A percentile compares a stretch with the other conserved stretches of the same genome.
Evolutionary conservation across 1,140 invertebrate species (phyloP).

Genomic region (Trachymyrmex septentrionalis): DNA sequence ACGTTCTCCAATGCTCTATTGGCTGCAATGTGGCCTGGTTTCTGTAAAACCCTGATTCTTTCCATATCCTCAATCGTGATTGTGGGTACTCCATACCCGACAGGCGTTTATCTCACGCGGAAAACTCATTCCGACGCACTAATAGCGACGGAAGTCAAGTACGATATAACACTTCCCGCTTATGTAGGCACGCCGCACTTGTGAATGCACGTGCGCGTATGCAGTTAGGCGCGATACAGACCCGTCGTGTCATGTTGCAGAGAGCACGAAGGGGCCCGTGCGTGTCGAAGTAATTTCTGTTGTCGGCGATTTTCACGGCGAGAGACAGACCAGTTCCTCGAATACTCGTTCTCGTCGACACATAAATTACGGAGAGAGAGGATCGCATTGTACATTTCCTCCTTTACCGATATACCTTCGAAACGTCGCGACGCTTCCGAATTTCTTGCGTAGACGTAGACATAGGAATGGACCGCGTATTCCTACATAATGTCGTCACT

Average conservation of each 20-base stretch:
- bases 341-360: slow-evolving; percentile 42
- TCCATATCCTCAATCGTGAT: slow-evolving; percentile 67
- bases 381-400: slow-evolving; percentile 26
- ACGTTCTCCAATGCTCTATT: background rate
- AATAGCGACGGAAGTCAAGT: slow-evolving; percentile 78
- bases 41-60: background rate
- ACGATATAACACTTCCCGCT: slow-evolving; percentile 77
- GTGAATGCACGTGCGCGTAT: slow-evolving; percentile 72
- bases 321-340: slow-evolving; percentile 51
- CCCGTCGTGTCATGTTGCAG: slow-evolving; percentile 19
- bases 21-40: background rate
- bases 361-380: slow-evolving; percentile 35
- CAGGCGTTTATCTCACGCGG: slow-evolving; percentile 74
- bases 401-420: slow-evolving; percentile 1
- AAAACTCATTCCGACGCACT: slow-evolving; percentile 76
- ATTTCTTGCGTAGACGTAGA: background rate
- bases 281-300: slow-evolving; percentile 57
- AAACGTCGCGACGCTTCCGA: slow-evolving; percentile 8
- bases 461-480: no score
- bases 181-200: slow-evolving; percentile 40
- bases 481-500: no score
- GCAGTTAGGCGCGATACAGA: slow-evolving; percentile 37
- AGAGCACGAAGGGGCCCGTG: slow-evolving; percentile 44
- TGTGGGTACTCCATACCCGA: slow-evolving; percentile 52
- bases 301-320: slow-evolving; percentile 62